A percentile compares a stretch with the other conserved stretches of the same genome.
Evolutionary conservation across 2,113 vertebrate genomes (phyloP).

Genomic region (Cacatua alba): DNA sequence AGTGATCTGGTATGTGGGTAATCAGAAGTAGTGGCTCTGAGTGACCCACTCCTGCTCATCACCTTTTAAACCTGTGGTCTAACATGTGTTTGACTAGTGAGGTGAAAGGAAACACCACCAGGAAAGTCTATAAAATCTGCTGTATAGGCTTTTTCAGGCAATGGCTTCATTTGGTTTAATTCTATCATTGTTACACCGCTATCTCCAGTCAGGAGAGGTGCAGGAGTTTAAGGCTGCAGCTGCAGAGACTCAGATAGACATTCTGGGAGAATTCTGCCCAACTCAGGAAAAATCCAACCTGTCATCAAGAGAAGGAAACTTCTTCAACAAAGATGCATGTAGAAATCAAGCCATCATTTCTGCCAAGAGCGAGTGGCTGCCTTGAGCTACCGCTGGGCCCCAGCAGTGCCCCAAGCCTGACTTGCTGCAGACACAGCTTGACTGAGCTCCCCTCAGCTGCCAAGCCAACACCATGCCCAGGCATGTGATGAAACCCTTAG

Average conservation of each 20-base stretch:
- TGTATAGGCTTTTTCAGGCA: background rate
- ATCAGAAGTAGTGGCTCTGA: background rate
- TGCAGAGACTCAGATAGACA: background rate
- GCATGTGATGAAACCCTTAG: background rate
- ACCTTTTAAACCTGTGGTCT: background rate
- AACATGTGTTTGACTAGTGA: background rate
- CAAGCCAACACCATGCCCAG: background rate
- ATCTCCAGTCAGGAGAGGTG: background rate
- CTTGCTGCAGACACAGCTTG: background rate
- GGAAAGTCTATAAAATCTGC: background rate
- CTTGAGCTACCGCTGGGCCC: background rate
- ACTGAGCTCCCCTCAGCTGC: background rate
- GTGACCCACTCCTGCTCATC: background rate
- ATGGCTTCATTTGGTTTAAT: background rate
- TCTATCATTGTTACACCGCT: background rate
- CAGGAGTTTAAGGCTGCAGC: background rate
- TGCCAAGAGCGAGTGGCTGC: background rate
- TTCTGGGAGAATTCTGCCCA: background rate
- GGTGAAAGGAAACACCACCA: background rate
- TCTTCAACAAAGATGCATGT: background rate
- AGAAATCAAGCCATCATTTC: fast-evolving
- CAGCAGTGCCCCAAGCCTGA: background rate
- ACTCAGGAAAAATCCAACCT: background rate
- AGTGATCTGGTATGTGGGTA: fast-evolving
- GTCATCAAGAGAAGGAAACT: background rate